A percentile compares a stretch with the other conserved stretches of the same genome.
Evolutionary conservation across 2,888 invertebrate genomes (phyloP).

Genomic region (Criorhina ranunculi): DNA sequence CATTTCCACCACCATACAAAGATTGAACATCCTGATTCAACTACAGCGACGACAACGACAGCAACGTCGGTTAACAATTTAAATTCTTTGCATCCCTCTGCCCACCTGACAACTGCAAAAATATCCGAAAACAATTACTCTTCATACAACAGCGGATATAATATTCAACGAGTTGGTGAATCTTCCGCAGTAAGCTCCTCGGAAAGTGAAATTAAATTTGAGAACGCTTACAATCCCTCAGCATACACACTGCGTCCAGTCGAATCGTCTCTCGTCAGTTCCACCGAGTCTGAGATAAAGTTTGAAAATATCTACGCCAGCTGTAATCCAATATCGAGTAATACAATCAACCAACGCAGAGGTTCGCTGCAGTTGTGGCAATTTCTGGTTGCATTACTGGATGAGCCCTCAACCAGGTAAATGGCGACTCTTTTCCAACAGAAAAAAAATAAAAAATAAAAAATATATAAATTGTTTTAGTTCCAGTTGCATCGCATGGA

Average conservation of each 20-base stretch:
- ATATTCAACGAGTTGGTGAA: constrained; percentile 78
- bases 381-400: constrained; percentile 93
- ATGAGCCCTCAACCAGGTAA: constrained; percentile 87
- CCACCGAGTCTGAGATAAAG: constrained; percentile 83
- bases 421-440: constrained; percentile 7
- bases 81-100: constrained; percentile 62
- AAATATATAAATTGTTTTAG: constrained; percentile 81
- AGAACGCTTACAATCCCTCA: constrained; percentile 83
- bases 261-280: constrained; percentile 82
- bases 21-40: constrained; percentile 84
- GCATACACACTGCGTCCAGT: constrained; percentile 82
- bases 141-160: constrained; percentile 79
- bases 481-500: constrained; percentile 96
- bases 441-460: background rate
- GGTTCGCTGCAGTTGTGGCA: constrained; percentile 97
- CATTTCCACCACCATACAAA: constrained; percentile 81
- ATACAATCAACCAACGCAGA: constrained; percentile 87
- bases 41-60: constrained; percentile 80
- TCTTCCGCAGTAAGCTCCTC: constrained; percentile 79
- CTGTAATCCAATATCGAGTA: constrained; percentile 80
- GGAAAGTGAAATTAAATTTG: constrained; percentile 82
- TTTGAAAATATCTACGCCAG: constrained; percentile 82
- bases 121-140: constrained; percentile 69
- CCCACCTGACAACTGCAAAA: constrained; percentile 65
- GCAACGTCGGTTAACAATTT: constrained; percentile 63